Base-by-base conservation (phyloP, 2,888 invertebrate species). In the Tyria jacobaeae region DNA sequence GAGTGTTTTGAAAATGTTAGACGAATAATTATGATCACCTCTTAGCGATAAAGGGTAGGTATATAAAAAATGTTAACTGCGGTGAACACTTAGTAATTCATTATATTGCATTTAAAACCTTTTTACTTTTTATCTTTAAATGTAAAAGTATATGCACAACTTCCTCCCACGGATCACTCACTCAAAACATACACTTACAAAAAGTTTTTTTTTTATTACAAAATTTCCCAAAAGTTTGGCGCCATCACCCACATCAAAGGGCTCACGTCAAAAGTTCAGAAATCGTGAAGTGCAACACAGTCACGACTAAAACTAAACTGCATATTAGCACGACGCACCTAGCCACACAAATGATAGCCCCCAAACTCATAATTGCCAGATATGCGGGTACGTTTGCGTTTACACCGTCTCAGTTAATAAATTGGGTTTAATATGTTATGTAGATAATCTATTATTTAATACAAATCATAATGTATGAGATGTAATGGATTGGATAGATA, bases 291-390 rank as follows among this genome's bases (percentile, higher is more conserved):
- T 66, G 65, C 71, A 76, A 64, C 77, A 83, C 76, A 84, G 90
- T 90, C 91, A 90, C 91, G 91, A 89, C 60, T 54, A 57, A n/a
- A 54, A 39, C 77, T 70, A 81, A 82, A 84, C 77, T 83, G 84
- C 83, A 74, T 70, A 84, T 85, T 87, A 85, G 68, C 70, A 80
- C 79, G 75, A 75, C 79, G 83, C 75, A 83, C 80, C 87, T 89
- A 89, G 87, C 77, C 68, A 71, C 72, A 75, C 78, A 77, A 88
- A 89, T 89, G 84, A 90, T 90, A 88, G 88, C 85, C 83, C 86
- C 80, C 78, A 80, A 82, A 81, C 74, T 81, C 80, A 80, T 86
- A 87, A 88, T 88, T 88, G 84, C 76, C 78, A 81, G 78, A 81
- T 69, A 73, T 79, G 61, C 54, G 21, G 9, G 21, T 3, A 55